phyloP scores from a whole-genome alignment of 1,140 invertebrate species.

The Palaemon carinicauda region DNA sequence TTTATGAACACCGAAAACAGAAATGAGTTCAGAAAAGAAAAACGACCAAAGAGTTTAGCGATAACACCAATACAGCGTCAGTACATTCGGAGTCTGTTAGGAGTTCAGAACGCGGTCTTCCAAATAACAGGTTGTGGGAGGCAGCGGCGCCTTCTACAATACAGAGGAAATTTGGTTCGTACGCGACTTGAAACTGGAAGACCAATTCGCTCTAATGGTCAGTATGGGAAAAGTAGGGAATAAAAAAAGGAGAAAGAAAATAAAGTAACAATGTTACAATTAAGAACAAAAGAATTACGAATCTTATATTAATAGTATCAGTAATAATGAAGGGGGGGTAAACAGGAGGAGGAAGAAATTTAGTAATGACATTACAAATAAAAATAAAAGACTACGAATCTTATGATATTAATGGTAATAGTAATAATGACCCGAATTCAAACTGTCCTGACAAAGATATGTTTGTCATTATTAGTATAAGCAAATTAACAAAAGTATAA shows the following conservation, averaged over 20 bases:
- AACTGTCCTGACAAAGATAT: background rate
- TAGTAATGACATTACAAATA: background rate
- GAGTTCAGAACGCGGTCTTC: background rate
- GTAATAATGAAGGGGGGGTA: background rate
- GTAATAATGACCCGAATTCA: background rate
- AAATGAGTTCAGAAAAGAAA: too few relatives aligned
- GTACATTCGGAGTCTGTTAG: background rate
- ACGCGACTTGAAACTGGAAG: constrained; percentile 17
- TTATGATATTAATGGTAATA: background rate
- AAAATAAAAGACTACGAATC: background rate
- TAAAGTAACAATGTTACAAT: too few relatives aligned
- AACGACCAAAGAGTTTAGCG: background rate
- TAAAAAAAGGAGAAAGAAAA: background rate
- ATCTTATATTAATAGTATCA: too few relatives aligned
- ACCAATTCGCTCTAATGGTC: background rate
- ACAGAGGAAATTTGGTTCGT: constrained; percentile 22
- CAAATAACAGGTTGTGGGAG: constrained; percentile 12
- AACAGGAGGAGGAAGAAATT: background rate
- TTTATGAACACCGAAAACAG: too few relatives aligned
- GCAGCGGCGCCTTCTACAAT: constrained; percentile 34
- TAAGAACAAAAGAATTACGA: too few relatives aligned
- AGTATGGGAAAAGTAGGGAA: background rate
- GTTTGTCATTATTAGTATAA: background rate
- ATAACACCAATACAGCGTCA: too few relatives aligned
- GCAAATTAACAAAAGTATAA: background rate